These are phyloP conservation scores for Hoplodrina blanda DNA, from an alignment of 2,888 invertebrate genomes.

Conservation along the genomic window DNA sequence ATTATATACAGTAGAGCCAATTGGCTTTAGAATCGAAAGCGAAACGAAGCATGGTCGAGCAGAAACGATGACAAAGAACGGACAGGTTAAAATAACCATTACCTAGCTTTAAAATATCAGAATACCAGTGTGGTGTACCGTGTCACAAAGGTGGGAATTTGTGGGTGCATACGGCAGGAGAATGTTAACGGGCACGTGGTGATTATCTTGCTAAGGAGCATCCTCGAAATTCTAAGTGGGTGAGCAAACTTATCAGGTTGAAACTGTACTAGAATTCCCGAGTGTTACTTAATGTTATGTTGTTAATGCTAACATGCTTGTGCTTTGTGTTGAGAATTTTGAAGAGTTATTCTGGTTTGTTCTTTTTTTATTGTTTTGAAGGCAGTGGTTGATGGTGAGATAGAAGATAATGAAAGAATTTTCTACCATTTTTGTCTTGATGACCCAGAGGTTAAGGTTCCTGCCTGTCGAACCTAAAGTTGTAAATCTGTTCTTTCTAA, in stretches of 20 bases:
- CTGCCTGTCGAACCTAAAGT: too few species aligned
- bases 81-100: constrained; percentile 44
- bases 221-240: constrained; percentile 51
- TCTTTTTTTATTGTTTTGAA: background rate
- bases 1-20: constrained; percentile 13
- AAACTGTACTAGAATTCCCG: constrained; percentile 35
- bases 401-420: too few species aligned
- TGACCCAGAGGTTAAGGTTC: too few species aligned
- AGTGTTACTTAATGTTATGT: constrained; percentile 6
- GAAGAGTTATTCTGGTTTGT: background rate
- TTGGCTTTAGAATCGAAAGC: constrained; percentile 17
- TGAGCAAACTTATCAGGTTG: constrained; percentile 50
- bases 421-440: too few species aligned
- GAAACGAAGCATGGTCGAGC: constrained; percentile 15
- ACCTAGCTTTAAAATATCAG: constrained; percentile 31
- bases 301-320: constrained; percentile 13
- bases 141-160: constrained; percentile 64
- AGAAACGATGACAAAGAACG: constrained; percentile 38
- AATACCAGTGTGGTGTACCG: constrained; percentile 35
- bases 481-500: too few species aligned
- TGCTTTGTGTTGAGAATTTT: constrained; percentile 1
- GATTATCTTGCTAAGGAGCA: constrained; percentile 48
- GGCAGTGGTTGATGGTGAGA: background rate
- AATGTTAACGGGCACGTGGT: constrained; percentile 44
- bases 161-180: constrained; percentile 46